Evolutionary conservation across 2,888 invertebrate genomes (phyloP), one percentile per base, ranked within the genome.

Genomic region (Acanthacorydalis orientalis): DNA sequence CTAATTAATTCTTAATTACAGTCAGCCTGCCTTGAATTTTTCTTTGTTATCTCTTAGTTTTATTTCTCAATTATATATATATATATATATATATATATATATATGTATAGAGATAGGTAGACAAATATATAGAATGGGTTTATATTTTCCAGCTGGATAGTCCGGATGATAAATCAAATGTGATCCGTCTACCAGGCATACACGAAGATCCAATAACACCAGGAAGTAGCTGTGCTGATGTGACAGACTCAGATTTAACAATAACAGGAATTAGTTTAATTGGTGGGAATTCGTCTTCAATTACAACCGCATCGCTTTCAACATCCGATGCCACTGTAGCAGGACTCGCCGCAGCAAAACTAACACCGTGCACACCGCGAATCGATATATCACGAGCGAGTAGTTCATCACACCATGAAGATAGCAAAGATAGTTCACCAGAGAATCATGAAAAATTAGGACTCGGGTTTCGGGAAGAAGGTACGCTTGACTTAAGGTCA

Each of bases 341-440:
- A 46, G 49, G 49, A 10, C 53, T 51, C 32, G 51, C 50, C 32
- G 52, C 50, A 34, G 56, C 58, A 35, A 61, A 55, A 48, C 48
- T 54, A 49, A 78, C 83, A 42, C 82, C 85, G 15, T 74, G 77
- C 53, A 82, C 88, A 46, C 89, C 89, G 16, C 76, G 90, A 58
- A 90, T 89, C 57, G 89, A 90, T 68, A 84, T 90, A 62, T 89
- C 88, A 54, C 76, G 89, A 55, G 89, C 90, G 6, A 87, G 87
- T 60, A 86, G 86, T 63, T 87, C 88, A 49, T 86, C 86, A 35
- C 87, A 89, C 58, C 87, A 88, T 61, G 71, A 72, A 57, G 87
- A 88, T 60, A 86, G 85, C 57, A 76, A 83, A 43, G 86, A 86
- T 59, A 84, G 84, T 58, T 84, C 86, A 44, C 88, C 89, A 1